These are phyloP conservation scores for Cantharis rustica DNA, from an alignment of 2,888 invertebrate species.

Conservation along the genomic window DNA sequence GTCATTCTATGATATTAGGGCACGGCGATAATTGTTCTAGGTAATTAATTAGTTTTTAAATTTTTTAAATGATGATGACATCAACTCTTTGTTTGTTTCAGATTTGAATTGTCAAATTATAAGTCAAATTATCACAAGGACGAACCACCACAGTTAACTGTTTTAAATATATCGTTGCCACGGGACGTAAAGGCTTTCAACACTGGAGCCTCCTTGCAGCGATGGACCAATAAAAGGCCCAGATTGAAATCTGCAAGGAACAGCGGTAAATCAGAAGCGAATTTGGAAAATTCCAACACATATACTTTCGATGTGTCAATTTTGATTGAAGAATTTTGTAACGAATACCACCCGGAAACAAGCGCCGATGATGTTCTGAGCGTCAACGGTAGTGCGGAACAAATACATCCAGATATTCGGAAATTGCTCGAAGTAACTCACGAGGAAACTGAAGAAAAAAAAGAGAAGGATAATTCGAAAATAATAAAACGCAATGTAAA, in stretches of 20 bases:
- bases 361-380: neutral
- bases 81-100: neutral
- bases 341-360: constrained; percentile 15
- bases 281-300: constrained; percentile 4
- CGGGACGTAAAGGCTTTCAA: constrained; percentile 42
- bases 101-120: neutral
- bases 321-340: constrained; percentile 24
- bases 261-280: constrained; percentile 2
- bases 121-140: neutral
- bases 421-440: constrained; percentile 30
- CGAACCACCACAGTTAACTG: constrained; percentile 33
- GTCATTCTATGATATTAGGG: constrained; percentile 14
- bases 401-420: constrained; percentile 48
- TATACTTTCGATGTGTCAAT: constrained; percentile 25
- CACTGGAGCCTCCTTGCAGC: constrained; percentile 47
- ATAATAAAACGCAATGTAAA: constrained; percentile 7
- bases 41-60: neutral
- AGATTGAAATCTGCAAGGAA: constrained; percentile 43
- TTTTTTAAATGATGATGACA: neutral
- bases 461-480: constrained; percentile 5
- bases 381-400: constrained; percentile 24
- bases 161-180: constrained; percentile 46
- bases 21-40: constrained; percentile 5
- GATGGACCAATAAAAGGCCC: constrained; percentile 50
- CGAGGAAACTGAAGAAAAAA: neutral